Percentiles rank a stretch among this genome's conserved stretches.
Conservation (phyloP, 2,797 vertebrate genomes). For the Propithecus deckenii region DNA sequence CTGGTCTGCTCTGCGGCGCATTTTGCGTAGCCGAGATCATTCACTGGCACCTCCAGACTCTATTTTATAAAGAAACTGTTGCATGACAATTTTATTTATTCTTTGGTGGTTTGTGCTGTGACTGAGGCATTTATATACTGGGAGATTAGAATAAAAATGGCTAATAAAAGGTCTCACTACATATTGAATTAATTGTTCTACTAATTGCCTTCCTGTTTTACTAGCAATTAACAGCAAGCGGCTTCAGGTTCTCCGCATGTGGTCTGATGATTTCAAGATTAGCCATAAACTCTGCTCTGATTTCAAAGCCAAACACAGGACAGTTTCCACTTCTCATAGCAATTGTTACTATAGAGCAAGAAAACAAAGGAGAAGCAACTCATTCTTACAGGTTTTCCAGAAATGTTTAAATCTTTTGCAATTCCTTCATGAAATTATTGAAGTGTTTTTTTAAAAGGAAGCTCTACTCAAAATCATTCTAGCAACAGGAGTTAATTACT, state of each 20-base stretch:
- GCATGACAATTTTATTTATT: constrained; percentile 36
- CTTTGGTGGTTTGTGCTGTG: neutral
- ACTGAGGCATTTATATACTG: neutral
- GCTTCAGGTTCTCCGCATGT: constrained; percentile 45
- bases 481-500: constrained; percentile 25
- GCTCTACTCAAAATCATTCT: neutral
- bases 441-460: neutral
- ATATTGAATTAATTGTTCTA: constrained; percentile 48
- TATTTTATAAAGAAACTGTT: neutral
- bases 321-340: constrained; percentile 9
- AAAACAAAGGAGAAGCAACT: constrained; percentile 28
- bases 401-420: neutral
- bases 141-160: constrained; percentile 28
- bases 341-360: constrained; percentile 12
- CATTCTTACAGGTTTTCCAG: neutral
- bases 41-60: neutral
- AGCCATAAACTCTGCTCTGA: constrained; percentile 48
- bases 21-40: neutral
- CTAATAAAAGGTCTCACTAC: constrained; percentile 16
- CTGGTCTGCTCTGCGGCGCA: neutral
- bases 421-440: constrained; percentile 20
- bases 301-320: constrained; percentile 64
- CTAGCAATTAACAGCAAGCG: constrained; percentile 60
- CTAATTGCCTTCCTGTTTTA: constrained; percentile 63
- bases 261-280: constrained; percentile 38